Evolutionary conservation across 1,140 invertebrate species (phyloP).

Genomic region (Diorhabda elongata): DNA sequence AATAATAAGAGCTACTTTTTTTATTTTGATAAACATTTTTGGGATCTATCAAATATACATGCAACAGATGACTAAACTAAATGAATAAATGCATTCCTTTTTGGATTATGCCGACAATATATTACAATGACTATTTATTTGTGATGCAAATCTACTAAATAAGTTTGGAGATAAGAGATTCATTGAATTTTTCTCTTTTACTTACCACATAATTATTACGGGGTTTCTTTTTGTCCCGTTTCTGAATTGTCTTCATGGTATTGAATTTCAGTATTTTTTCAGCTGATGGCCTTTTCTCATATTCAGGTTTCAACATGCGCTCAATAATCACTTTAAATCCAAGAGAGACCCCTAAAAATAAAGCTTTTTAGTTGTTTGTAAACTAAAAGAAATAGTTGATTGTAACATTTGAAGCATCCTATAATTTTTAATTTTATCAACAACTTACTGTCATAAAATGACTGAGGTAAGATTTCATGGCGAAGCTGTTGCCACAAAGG

Average conservation of each 20-base stretch:
- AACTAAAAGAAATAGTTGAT: background rate
- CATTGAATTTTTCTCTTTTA: no score
- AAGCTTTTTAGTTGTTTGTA: background rate
- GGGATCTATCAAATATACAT: no score
- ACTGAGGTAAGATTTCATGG: conserved; percentile 30
- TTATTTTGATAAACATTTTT: no score
- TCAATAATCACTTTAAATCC: conserved; percentile 20
- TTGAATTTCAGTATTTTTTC: conserved; percentile 21
- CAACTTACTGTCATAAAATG: conserved; percentile 30
- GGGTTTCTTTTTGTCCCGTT: no score
- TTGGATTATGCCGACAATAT: no score
- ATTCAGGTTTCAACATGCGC: conserved; percentile 23
- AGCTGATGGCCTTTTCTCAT: conserved; percentile 22
- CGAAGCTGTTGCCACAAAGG: conserved; percentile 66
- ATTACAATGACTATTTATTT: no score
- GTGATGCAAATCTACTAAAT: no score
- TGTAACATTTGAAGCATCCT: background rate
- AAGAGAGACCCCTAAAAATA: conserved; percentile 17
- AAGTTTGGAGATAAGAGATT: no score
- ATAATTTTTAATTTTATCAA: background rate
- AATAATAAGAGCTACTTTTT: no score
- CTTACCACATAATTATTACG: no score
- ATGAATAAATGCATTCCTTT: no score
- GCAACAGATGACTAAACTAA: no score
- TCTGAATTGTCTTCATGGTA: background rate